Evolutionary conservation across 2,113 vertebrate genomes (phyloP), one percentile per base, ranked within the genome.

Genomic region (Macquaria australasica): DNA sequence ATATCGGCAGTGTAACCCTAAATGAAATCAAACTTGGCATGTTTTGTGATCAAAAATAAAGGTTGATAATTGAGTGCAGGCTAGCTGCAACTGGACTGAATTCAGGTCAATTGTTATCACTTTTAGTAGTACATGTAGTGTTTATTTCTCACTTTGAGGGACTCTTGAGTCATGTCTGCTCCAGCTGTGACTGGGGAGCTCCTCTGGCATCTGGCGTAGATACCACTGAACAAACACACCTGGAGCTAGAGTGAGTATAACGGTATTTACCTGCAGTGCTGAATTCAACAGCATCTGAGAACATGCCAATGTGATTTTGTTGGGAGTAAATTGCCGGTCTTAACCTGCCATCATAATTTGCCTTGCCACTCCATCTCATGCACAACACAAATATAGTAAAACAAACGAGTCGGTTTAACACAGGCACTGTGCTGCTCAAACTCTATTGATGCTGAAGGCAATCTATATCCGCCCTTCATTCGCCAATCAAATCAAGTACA

Each of bases 321-420:
- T 73, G 41, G 20, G 53, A 53, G 48, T 15, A 72, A 79, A 77
- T 28, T 28, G 73, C 67, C 37, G 58, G 59, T 56, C 60, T 66
- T 70, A 50, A 74, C 51, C 77, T 81, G 83, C 73, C 70, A 77
- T 77, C 77, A 50, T 56, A 77, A 69, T 82, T 74, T 63, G n/a
- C 43, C 64, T 70, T 56, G 73, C 83, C 41, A 63, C 74, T 69
- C 86, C 68, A 63, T 82, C 41, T 73, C 72, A 72, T 50, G 59
- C 71, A 43, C 51, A 63, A 73, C 16, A 23, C 55, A 62, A 62
- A 62, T 69, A 41, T 5, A 56, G 31, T 25, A 45, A 62, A 62
- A 53, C 45, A 56, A 31, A 80, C 3, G 11, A 43, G 45, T 41
- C 53, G 14, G 41, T 50, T 15, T 6, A 41, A 76, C 31, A 43